Evolutionary conservation across 2,888 invertebrate genomes (phyloP).

Genomic region (Drosophila rubida): DNA sequence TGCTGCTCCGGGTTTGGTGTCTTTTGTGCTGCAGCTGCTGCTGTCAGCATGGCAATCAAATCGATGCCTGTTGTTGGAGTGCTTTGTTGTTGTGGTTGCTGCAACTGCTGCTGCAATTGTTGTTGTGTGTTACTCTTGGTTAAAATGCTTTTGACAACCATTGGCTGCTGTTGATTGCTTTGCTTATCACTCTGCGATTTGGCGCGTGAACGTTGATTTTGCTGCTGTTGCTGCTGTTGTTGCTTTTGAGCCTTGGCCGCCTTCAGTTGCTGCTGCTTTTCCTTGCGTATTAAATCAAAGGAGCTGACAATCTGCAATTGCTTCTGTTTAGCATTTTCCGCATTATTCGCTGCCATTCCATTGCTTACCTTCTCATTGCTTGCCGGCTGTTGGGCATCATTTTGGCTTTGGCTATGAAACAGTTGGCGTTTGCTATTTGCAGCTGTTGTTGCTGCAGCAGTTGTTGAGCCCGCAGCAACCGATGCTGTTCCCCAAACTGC

Average conservation of each 20-base stretch:
- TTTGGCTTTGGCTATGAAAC: constrained; percentile 84
- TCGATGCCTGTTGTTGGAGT: constrained; percentile 65
- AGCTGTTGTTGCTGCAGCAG: constrained; percentile 21
- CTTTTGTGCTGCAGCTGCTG: constrained; percentile 67
- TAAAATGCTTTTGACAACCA: constrained; percentile 57
- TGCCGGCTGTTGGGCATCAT: constrained; percentile 74
- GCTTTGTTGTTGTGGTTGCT: constrained; percentile 40
- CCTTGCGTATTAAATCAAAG: constrained; percentile 83
- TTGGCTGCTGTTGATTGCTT: constrained; percentile 47
- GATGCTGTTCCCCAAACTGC: constrained; percentile 11
- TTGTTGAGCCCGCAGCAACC: constrained; percentile 22
- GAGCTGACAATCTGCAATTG: constrained; percentile 78
- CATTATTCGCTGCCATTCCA: not conserved
- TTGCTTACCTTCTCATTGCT: constrained; percentile 76
- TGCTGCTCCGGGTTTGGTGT: constrained; percentile 45
- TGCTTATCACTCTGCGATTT: constrained; percentile 81
- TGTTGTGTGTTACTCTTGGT: constrained; percentile 45
- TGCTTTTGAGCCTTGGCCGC: constrained; percentile 70
- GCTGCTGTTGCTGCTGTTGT: constrained; percentile 66
- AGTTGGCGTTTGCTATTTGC: constrained; percentile 81
- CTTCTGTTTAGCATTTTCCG: constrained; percentile 31
- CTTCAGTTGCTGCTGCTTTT: constrained; percentile 81
- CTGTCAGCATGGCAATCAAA: constrained; percentile 73
- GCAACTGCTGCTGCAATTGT: constrained; percentile 49
- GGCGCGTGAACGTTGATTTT: constrained; percentile 69